phyloP scores from a whole-genome alignment of 1,140 invertebrate genomes.

The Pseudomyrmex sp. region DNA sequence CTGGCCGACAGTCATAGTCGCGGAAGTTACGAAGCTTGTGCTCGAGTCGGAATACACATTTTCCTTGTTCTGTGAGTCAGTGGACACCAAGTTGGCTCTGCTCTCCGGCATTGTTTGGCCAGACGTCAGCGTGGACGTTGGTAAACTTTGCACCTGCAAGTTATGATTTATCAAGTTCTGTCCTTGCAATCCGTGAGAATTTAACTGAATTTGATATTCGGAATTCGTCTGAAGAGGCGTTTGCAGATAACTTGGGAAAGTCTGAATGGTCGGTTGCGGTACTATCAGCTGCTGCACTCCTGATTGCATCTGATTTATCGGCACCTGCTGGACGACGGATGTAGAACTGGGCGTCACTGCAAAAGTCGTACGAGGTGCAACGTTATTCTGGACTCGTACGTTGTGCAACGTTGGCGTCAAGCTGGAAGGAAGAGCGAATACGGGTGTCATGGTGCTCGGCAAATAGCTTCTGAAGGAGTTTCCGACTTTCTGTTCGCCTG shows the following conservation, averaged over 20 bases:
- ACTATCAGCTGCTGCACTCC: slow-evolving; percentile 73
- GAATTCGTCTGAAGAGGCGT: slow-evolving; percentile 53
- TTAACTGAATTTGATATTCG: slow-evolving; percentile 74
- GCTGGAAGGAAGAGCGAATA: slow-evolving; percentile 75
- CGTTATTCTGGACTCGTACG: slow-evolving; percentile 54
- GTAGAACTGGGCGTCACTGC: slow-evolving; percentile 64
- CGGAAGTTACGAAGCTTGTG: slow-evolving; percentile 74
- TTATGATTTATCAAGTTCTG: slow-evolving; percentile 68
- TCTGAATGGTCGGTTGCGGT: slow-evolving; percentile 77
- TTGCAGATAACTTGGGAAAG: slow-evolving; percentile 73
- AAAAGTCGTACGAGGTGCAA: slow-evolving; percentile 69
- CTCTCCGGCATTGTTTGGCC: slow-evolving; percentile 37
- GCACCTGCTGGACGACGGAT: slow-evolving; percentile 69
- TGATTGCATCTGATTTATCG: slow-evolving; percentile 32
- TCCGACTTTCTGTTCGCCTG: slow-evolving; percentile 66
- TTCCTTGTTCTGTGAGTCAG: slow-evolving; percentile 64
- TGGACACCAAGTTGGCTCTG: slow-evolving; percentile 29
- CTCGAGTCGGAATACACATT: slow-evolving; percentile 17
- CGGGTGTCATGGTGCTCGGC: slow-evolving; percentile 78
- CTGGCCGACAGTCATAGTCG: slow-evolving; percentile 72
- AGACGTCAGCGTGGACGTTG: slow-evolving; percentile 55
- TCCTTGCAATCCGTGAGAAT: slow-evolving; percentile 72
- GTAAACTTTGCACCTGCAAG: slow-evolving; percentile 54
- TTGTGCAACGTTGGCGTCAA: slow-evolving; percentile 60
- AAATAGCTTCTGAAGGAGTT: slow-evolving; percentile 69